Conservation (phyloP, 92 coral and sea anemone genomes). For the Parazoanthus darwini region DNA sequence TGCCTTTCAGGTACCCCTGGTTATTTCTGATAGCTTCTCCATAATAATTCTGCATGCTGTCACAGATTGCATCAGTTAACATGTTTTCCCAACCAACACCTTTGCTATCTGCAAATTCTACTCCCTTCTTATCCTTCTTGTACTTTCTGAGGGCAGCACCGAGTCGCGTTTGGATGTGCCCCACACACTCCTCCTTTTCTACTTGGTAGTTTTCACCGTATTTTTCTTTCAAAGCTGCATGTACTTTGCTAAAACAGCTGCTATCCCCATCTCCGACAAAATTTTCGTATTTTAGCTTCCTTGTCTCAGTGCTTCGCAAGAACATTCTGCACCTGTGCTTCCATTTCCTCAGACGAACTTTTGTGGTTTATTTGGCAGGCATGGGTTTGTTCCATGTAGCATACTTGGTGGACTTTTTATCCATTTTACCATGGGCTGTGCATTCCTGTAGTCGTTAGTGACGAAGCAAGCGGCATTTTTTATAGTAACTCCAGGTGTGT, state of each 20-base stretch:
- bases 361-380: slow-evolving; percentile 54
- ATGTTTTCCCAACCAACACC: slow-evolving; percentile 50
- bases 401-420: slow-evolving; percentile 34
- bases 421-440: slow-evolving; percentile 22
- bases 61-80: slow-evolving; percentile 44
- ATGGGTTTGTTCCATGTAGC: slow-evolving; percentile 49
- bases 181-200: slow-evolving; percentile 62
- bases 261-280: slow-evolving; percentile 61
- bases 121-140: slow-evolving; percentile 28
- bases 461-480: too few species aligned
- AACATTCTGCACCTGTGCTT: slow-evolving; percentile 62
- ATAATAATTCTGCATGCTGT: too few species aligned
- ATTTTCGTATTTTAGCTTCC: slow-evolving; percentile 44
- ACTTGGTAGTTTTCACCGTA: slow-evolving; percentile 46
- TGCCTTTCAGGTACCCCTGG: too few species aligned
- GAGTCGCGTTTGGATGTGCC: slow-evolving; percentile 58
- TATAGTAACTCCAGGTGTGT: too few species aligned
- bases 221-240: slow-evolving; percentile 49
- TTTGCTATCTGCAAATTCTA: slow-evolving; percentile 55
- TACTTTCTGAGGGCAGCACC: slow-evolving; percentile 46
- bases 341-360: slow-evolving; percentile 54
- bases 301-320: slow-evolving; percentile 30
- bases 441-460: slow-evolving; percentile 23
- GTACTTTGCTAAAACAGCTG: slow-evolving; percentile 56
- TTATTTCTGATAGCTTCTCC: too few species aligned